A percentile compares a stretch with the other conserved stretches of the same genome.
phyloP scores from a whole-genome alignment of 2,888 invertebrate genomes.

The Latrodectus hesperus region DNA sequence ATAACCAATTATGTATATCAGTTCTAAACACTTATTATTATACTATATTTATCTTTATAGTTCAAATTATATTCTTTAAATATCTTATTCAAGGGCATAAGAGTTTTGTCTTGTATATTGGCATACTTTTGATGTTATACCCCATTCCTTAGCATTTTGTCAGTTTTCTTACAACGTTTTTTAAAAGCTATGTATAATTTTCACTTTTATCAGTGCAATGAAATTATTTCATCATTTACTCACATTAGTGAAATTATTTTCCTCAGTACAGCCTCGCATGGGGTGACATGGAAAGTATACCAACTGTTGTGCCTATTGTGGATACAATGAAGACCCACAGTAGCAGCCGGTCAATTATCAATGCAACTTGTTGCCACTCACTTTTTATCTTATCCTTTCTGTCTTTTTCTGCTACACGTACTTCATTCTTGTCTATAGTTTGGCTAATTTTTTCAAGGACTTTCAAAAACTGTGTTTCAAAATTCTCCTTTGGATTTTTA shows the following conservation, averaged over 20 bases:
- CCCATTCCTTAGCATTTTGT: too few species aligned
- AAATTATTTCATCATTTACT: too few species aligned
- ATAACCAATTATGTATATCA: too few species aligned
- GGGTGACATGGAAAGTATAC: constrained; percentile 83
- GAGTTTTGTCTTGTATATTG: too few species aligned
- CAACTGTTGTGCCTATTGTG: constrained; percentile 85
- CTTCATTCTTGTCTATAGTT: constrained; percentile 87
- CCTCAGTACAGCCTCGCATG: constrained; percentile 74
- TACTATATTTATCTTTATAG: too few species aligned
- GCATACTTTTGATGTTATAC: too few species aligned
- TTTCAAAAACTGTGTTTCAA: constrained; percentile 81
- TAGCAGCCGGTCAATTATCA: constrained; percentile 87
- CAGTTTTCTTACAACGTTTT: too few species aligned
- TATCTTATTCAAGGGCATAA: too few species aligned
- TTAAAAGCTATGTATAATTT: too few species aligned
- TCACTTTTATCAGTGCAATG: too few species aligned
- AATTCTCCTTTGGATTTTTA: constrained; percentile 73
- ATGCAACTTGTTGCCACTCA: constrained; percentile 89
- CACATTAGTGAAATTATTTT: neutral
- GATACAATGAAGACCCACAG: constrained; percentile 85
- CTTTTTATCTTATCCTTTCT: constrained; percentile 85
- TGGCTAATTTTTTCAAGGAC: constrained; percentile 83
- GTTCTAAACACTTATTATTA: too few species aligned
- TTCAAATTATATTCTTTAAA: too few species aligned
- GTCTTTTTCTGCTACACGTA: constrained; percentile 86